Evolutionary conservation across 2,888 invertebrate species (phyloP), one percentile per base, ranked within the genome.

Genomic region (Sepiola atlantica): DNA sequence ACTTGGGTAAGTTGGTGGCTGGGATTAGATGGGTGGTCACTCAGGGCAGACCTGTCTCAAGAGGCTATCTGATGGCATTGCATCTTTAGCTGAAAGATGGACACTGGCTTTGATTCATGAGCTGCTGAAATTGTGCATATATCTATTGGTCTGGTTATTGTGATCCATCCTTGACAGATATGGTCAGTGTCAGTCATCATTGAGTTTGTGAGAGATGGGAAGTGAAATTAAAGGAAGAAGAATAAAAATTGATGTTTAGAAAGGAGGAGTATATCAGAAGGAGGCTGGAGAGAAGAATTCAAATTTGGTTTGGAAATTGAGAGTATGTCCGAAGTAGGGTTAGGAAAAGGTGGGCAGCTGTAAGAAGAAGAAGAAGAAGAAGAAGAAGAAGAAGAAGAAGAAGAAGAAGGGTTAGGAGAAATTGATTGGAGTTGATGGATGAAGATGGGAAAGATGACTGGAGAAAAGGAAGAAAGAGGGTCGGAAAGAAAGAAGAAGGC

Each of bases 1-100:
- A n/a, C n/a, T 16, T 77, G 77, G 77, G 77, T 77, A 77, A 14
- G 77, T 77, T n/a, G n/a, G 16, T 77, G 77, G 77, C 45, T 45
- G 45, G 45, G 45, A 45, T 45, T 4, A 8, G 8, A 45, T 77
- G 77, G n/a, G n/a, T 77, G 77, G 77, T 77, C 77, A 77, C 16
- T 77, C 77, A 14, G n/a, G n/a, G 77, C 77, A 77, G n/a, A 16
- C 77, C 77, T 77, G 77, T 77, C 77, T 77, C 77, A 77, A 77
- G 77, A 77, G 16, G n/a, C n/a, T n/a, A 77, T 77, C 77, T 77
- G 77, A 77, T 77, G n/a, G n/a, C 77, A 77, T n/a, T 77, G 77
- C 77, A 77, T 77, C n/a, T 77, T 77, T 77, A 77, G 77, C 77
- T n/a, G 77, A 77, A 77, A 77, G 77, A 77, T 77, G 77, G n/a